Evolutionary conservation across 64 coral and sea anemone genomes (phyloP), one percentile per base, ranked within the genome.

Genomic region (Montipora capricornis): DNA sequence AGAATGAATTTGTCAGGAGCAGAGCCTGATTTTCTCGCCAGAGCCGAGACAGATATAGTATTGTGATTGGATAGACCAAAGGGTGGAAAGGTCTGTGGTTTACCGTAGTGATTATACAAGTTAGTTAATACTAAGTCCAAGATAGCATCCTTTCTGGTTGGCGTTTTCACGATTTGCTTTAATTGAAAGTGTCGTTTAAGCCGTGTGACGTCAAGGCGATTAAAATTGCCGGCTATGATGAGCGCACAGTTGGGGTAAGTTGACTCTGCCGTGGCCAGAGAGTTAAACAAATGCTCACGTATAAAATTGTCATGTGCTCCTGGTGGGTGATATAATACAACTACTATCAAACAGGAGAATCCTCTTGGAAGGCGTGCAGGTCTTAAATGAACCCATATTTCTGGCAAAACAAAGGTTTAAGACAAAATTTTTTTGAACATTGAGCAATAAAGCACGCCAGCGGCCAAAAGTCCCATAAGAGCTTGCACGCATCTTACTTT

Each of bases 1-100:
- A 80, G 17, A 26, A 73, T 68, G 8, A 51, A 59, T 69, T 57
- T 91, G n/a, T 81, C 45, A 49, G 46, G 47, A 17, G 78, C 77
- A 57, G 17, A 9, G 6, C 73, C 82, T 14, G 10, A 55, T 48
- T 77, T 83, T 73, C 66, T 87, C 20, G 44, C 57, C 44, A 20
- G 17, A 53, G 81, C 4, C n/a, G 47, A 60, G 20, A 78, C 44
- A 47, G 61, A 24, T 68, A 92, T 80, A 20, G 90, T 93, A 79
- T 93, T 77, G 44, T 93, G 91, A 26, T 93, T 81, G 19, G 91
- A 93, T 37, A 93, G 74, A 26, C 81, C 82, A 87, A 93, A 93
- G 44, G 91, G 91, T 67, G 91, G 91, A 66, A 78, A 87, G 47
- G 1, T 7, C 26, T 80, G 44, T 69, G 75, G 83, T 69, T 45